Base-by-base conservation (phyloP, 92 coral and sea anemone species). In the Hydrozoanthus gracilis region DNA sequence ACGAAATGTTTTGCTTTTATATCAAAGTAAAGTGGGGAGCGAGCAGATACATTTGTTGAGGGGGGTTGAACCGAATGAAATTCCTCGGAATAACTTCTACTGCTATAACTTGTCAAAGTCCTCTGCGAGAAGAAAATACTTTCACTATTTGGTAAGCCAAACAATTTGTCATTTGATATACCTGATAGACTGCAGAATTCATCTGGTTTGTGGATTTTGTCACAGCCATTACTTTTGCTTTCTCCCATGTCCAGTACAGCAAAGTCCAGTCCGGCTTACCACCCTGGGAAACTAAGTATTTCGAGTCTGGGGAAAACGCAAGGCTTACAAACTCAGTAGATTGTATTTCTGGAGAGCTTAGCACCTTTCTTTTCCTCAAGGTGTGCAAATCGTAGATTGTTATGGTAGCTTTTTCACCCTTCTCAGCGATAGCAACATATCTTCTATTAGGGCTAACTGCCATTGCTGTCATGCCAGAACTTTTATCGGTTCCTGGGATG, bases 191-290 rank as follows among this genome's bases (percentile, higher is more conserved):
- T 55, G 98, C 89, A 3, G 97, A 92, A 82, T 92, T 95, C 83
- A 89, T 78, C 79, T 97, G 99, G 87, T 95, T 97, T 45, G 99
- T 95, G 54, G 99, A 91, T 77, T 97, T 97, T 44, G 99, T 95
- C 69, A 84, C 89, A 84, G 99, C 99, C 99, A 97, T 97, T 17
- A 97, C 99, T 77, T 97, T 97, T 35, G 99, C 99, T 78, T 97
- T 97, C 77, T 97, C 99, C 99, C 99, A 97, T 3, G 99, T 97
- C 99, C 99, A 97, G 82, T 97, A 97, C 58, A 97, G 88, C 87
- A 97, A 82, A 4, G 95, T 97, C 99, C 99, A 97, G 86, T 97
- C 99, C 1, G 99, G 99, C 73, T 96, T 94, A 2, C 98, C 95
- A 10, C 98, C 98, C 84, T 95, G 99, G 4, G 98, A 97, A 51